Percentiles rank a stretch among this genome's conserved stretches.
These are phyloP conservation scores for Cryptoblepharus egeriae DNA, from an alignment of 2,797 vertebrate genomes.

Conservation along the genomic window DNA sequence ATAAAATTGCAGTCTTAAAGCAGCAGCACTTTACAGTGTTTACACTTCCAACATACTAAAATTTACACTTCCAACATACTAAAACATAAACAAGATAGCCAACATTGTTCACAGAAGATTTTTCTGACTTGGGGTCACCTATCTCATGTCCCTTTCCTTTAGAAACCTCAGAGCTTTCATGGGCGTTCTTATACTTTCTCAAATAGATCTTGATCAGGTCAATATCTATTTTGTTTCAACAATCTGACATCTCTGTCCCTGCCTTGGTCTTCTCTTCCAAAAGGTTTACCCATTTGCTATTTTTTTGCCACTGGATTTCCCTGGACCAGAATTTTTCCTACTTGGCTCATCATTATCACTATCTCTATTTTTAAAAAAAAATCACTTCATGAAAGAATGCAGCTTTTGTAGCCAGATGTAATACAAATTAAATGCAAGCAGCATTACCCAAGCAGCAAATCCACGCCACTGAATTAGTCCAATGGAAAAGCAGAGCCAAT, in stretches of 20 bases:
- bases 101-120: background rate
- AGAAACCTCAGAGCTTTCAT: background rate
- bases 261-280: background rate
- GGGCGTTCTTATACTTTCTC: background rate
- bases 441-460: too few relatives aligned
- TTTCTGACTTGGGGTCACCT: background rate
- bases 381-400: background rate
- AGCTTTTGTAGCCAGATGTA: background rate
- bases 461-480: too few relatives aligned
- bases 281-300: background rate
- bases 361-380: background rate
- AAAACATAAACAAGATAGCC: background rate
- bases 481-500: too few relatives aligned
- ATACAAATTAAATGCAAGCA: constrained; percentile 3
- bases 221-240: background rate
- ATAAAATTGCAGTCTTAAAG: too few relatives aligned
- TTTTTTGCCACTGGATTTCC: background rate
- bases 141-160: background rate
- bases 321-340: background rate
- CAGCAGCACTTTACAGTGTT: background rate
- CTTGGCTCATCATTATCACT: background rate
- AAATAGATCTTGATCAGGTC: background rate
- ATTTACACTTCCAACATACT: too few relatives aligned
- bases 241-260: background rate
- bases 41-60: background rate